phyloP scores from a whole-genome alignment of 2,888 invertebrate genomes.

The Stramonita haemastoma region DNA sequence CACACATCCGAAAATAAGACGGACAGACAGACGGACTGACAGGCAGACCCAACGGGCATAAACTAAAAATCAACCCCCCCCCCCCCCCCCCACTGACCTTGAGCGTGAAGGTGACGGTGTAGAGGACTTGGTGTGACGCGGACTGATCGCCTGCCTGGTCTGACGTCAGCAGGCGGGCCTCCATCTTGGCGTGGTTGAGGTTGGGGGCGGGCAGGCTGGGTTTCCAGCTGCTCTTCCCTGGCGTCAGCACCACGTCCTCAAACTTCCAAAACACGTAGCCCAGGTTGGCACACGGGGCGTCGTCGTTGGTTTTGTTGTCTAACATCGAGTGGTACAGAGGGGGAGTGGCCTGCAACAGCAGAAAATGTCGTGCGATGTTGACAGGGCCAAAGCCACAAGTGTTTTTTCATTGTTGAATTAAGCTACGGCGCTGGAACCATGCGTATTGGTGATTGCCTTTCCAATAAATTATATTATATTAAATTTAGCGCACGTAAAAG shows the following conservation, averaged over 20 bases:
- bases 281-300: not conserved
- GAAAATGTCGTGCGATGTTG: not conserved
- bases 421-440: too few species aligned
- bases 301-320: constrained; percentile 5
- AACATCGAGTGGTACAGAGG: constrained; percentile 9
- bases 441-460: too few species aligned
- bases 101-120: constrained; percentile 4
- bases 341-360: constrained; percentile 23
- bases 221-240: not conserved
- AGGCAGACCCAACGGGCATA: not conserved
- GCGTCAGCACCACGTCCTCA: not conserved
- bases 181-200: not conserved
- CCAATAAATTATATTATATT: too few species aligned
- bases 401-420: too few species aligned
- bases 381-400: not conserved
- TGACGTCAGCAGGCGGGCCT: not conserved
- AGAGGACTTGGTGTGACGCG: not conserved
- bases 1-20: too few species aligned
- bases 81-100: not conserved
- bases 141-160: not conserved
- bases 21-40: not conserved
- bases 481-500: too few species aligned
- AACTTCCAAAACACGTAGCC: not conserved
- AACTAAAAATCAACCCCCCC: too few species aligned
- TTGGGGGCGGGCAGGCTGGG: not conserved